Conservation (phyloP, 1,140 invertebrate species). For the Caenorhabditis elegans region WBcel235 BX284606.5:8419501-8420000, state of each 20-base stretch:
- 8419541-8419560: no score
- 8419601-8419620: constrained; percentile 89
- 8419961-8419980: constrained; percentile 94
- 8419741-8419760: constrained; percentile 97
- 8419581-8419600: not conserved
- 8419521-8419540: no score
- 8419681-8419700: constrained; percentile 82
- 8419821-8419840: constrained; percentile 63
- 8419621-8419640: constrained; percentile 92
- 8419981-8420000: constrained; percentile 96
- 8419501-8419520: no score
- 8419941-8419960: constrained; percentile 82
- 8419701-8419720: constrained; percentile 88
- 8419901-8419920: constrained; percentile 99
- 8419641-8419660: constrained; percentile 93
- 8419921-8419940: constrained; percentile 96
- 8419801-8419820: constrained; percentile 94
- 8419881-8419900: constrained; percentile 98
- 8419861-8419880: constrained; percentile 76
- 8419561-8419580: no score
- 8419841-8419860: not conserved
- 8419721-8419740: constrained; percentile 98
- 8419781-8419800: constrained; percentile 99
- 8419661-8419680: constrained; percentile 96
- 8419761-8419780: constrained; percentile 93